phyloP scores from a whole-genome alignment of 2,797 vertebrate genomes.

The Xiphophorus birchmanni region DNA sequence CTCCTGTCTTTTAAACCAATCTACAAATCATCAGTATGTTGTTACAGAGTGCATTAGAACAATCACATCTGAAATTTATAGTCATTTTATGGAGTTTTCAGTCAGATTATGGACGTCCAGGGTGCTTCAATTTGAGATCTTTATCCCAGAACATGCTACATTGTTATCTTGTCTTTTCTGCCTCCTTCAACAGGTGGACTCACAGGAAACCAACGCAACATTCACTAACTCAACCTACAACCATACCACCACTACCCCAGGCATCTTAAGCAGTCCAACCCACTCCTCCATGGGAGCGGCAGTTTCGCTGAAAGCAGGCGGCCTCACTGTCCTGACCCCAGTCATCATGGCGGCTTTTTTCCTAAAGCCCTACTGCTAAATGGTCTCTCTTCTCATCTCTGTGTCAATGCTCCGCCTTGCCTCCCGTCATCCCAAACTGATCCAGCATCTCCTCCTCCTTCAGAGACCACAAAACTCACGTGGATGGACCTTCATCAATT shows the following conservation, averaged over 20 bases:
- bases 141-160: not conserved
- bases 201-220: slow-evolving; percentile 43
- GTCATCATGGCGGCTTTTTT: slow-evolving; percentile 80
- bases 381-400: slow-evolving; percentile 8
- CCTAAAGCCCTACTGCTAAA: slow-evolving; percentile 87
- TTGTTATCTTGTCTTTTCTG: not conserved
- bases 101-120: not conserved
- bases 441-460: slow-evolving; percentile 36
- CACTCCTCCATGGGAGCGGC: slow-evolving; percentile 71
- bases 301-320: slow-evolving; percentile 77
- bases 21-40: not conserved
- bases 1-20: slow-evolving; percentile 7
- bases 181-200: slow-evolving; percentile 59
- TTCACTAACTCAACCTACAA: slow-evolving; percentile 59
- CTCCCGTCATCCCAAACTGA: slow-evolving; percentile 25
- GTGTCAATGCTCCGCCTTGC: slow-evolving; percentile 19
- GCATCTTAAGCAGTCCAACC: slow-evolving; percentile 42
- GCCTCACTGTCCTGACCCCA: slow-evolving; percentile 74
- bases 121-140: not conserved
- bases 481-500: slow-evolving; percentile 61
- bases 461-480: slow-evolving; percentile 68
- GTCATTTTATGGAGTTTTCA: not conserved
- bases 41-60: not conserved
- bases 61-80: not conserved
- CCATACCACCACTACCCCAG: slow-evolving; percentile 57